These are phyloP conservation scores for Pseudorasbora parva DNA, from an alignment of 2,113 vertebrate species.

Conservation along the genomic window DNA sequence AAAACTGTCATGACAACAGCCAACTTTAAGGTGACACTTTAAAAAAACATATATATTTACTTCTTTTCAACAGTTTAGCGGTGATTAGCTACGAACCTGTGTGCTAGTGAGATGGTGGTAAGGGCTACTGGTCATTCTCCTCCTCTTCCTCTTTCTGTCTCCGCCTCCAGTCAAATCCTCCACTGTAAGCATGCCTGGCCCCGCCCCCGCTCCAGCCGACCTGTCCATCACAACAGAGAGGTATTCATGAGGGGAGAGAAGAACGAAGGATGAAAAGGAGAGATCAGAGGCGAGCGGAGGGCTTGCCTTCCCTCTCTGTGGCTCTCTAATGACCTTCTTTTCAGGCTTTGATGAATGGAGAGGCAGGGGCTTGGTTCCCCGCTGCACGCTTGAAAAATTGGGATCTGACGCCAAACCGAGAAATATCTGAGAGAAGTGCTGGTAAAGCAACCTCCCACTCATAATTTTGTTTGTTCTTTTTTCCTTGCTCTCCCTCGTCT, in stretches of 20 bases:
- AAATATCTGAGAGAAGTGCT: constrained; percentile 60
- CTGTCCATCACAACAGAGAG: constrained; percentile 66
- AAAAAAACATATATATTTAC: too few relatives aligned
- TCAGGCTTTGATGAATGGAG: constrained; percentile 59
- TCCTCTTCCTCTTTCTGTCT: constrained; percentile 71
- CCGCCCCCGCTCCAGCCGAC: constrained; percentile 75
- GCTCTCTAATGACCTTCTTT: constrained; percentile 63
- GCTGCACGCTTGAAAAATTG: constrained; percentile 58
- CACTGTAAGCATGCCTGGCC: constrained; percentile 78
- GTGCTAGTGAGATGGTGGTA: constrained; percentile 61
- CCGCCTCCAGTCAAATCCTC: constrained; percentile 71
- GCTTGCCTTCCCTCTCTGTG: constrained; percentile 57
- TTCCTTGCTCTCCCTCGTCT: constrained; percentile 29
- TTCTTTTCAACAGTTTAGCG: background rate
- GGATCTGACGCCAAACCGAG: constrained; percentile 63
- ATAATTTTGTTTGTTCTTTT: constrained; percentile 59
- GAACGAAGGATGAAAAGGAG: constrained; percentile 53
- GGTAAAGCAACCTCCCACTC: constrained; percentile 56
- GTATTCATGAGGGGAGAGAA: constrained; percentile 10
- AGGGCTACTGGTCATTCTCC: constrained; percentile 69
- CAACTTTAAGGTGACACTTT: background rate
- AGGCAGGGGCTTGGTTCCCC: constrained; percentile 56
- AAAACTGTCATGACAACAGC: background rate
- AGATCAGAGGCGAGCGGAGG: constrained; percentile 56
- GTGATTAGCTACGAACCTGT: constrained; percentile 28